Conservation (phyloP, 64 coral and sea anemone genomes). For the Pocillopora verrucosa region DNA sequence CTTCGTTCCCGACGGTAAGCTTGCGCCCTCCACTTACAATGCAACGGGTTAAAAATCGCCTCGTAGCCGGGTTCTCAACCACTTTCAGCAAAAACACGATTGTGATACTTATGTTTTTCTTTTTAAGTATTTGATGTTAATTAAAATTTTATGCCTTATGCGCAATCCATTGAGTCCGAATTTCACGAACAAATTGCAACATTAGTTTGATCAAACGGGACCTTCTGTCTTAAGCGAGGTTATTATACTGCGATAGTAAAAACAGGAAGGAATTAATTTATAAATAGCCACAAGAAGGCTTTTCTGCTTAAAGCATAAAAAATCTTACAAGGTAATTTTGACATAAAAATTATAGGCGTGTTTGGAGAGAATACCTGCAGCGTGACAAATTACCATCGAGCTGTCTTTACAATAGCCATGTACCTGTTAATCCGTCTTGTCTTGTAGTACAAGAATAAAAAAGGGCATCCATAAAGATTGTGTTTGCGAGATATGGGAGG, state of each 20-base stretch:
- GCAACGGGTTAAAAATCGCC: no score
- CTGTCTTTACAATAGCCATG: no score
- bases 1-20: no score
- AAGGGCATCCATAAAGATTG: not conserved
- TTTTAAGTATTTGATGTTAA: not conserved
- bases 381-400: no score
- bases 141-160: not conserved
- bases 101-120: not conserved
- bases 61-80: not conserved
- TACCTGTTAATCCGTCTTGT: not conserved
- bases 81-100: not conserved
- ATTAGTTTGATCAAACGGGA: not conserved
- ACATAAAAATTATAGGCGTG: no score
- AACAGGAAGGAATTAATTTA: not conserved
- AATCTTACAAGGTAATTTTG: no score
- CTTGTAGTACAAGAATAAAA: not conserved
- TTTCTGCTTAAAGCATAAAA: no score
- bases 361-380: no score
- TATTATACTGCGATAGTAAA: not conserved
- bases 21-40: no score
- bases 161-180: not conserved
- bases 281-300: no score
- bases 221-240: not conserved
- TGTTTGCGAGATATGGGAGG: not conserved
- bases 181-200: not conserved